Evolutionary conservation across 2,888 invertebrate species (phyloP), one percentile per base, ranked within the genome.

Genomic region (Nomada ruficornis): DNA sequence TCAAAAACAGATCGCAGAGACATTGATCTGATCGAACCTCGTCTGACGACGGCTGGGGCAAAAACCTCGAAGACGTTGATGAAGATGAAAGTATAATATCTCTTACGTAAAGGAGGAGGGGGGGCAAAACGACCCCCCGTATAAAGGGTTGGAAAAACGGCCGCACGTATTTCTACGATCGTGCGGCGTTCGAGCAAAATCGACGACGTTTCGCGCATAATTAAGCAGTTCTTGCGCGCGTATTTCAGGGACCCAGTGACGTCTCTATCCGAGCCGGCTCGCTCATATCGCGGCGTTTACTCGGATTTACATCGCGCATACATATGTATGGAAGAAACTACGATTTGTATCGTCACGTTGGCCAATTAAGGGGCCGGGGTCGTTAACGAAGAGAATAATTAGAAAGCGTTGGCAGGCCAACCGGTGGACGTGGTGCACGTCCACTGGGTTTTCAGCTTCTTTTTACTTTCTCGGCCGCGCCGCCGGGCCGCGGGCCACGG

Each of bases 301-400:
- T 65, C 76, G 59, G 76, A 79, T 83, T 84, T 83, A 79, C 79
- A 83, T 80, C 72, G 75, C 67, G 72, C 84, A 77, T 80, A 77
- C 76, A 80, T 80, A 80, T 84, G 80, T 75, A 80, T 77, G 73
- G 71, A 83, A 76, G 84, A 71, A 84, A 71, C 69, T 78, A 75
- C 78, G 73, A 73, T 76, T 79, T 73, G 84, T 84, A 88, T 84
- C 88, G 84, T 88, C 82, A 82, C 85, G 81, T 88, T 76, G 79
- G 74, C 88, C 89, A 89, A 88, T 88, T 88, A 89, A 86, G 83
- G 74, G 65, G 71, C 85, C 85, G 20, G 83, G 77, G 82, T 89
- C 88, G 89, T 89, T 88, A 89, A 88, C 89, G 89, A 87, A 81
- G 80, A 84, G 85, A 89, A 89, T 89, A 89, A 89, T 89, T 89